A percentile compares a stretch with the other conserved stretches of the same genome.
Evolutionary conservation across 2,797 vertebrate genomes (phyloP).

Genomic region (Neomorphus geoffroyi): DNA sequence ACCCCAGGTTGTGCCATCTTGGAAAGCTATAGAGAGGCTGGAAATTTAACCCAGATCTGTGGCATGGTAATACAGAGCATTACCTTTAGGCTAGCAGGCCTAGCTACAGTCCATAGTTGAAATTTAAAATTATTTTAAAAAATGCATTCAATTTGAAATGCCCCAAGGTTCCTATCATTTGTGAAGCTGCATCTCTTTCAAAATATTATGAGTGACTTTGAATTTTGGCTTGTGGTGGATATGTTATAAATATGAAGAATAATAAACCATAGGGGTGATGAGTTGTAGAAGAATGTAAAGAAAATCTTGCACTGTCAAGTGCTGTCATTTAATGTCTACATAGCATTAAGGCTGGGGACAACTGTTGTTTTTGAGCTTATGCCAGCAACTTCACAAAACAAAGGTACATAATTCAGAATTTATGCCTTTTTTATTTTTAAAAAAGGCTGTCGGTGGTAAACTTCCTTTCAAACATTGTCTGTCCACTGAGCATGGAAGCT

Average conservation of each 20-base stretch:
- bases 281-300: neutral
- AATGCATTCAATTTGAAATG: constrained; percentile 61
- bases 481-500: neutral
- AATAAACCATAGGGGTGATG: constrained; percentile 5
- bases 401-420: neutral
- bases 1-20: constrained; percentile 61
- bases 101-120: constrained; percentile 42
- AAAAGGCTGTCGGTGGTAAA: neutral
- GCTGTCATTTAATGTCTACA: neutral
- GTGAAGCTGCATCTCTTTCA: constrained; percentile 34
- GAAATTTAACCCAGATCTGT: constrained; percentile 60
- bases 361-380: neutral
- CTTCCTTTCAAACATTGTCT: neutral
- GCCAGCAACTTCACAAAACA: neutral
- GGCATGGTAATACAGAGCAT: constrained; percentile 54
- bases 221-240: constrained; percentile 20
- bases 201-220: constrained; percentile 5
- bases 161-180: constrained; percentile 52
- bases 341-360: neutral
- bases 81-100: constrained; percentile 59
- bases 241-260: constrained; percentile 7
- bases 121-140: constrained; percentile 63
- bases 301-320: neutral
- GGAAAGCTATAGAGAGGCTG: constrained; percentile 24
- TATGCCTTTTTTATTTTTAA: neutral